Base-by-base conservation (phyloP, 2,113 vertebrate species). In the Mustelus asterias region DNA sequence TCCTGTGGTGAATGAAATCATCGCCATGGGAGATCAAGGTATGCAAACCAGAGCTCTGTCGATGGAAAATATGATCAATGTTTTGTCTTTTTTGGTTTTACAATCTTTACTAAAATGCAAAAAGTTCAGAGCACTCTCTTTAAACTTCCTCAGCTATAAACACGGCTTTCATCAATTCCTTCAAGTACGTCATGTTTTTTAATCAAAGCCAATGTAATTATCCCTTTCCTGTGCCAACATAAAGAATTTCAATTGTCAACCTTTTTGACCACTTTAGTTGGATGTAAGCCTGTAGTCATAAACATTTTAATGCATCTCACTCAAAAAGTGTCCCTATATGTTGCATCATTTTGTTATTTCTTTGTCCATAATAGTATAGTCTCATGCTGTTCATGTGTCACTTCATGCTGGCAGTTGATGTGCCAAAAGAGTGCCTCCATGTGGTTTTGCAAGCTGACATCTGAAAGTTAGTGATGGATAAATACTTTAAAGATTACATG, bases 391-490 rank as follows among this genome's bases (percentile, higher is more conserved):
- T 95, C 67, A 48, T 72, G 41, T 54, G 94, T 33, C 41, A 33
- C 37, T 95, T 72, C 67, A 70, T 95, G 94, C 44, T 54, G 69
- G 37, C 41, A 29, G 54, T 76, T 95, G 69, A 76, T 95, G 69
- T 54, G 37, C 67, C 94, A 95, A 24, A 67, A 95, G 41, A 72
- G 94, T 72, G 69, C 69, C 67, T 72, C 44, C 94, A 72, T 95
- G 94, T 95, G 94, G 67, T 44, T 95, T 48, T 29, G 20, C 94
- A 26, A 72, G 20, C 37, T 76, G 67, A 72, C 69, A 70, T 72
- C 94, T 72, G 94, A 72, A 54, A 95, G 94, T 95, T 72, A 76
- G 94, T 26, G 67, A 70, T 67, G 93, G 37, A 54, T 95, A 95
- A 72, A 95, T 54, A 48, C 65, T 94, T 95, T 72, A 48, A 95